phyloP scores from a whole-genome alignment of 1,140 invertebrate genomes.

The Macrosteles quadrilineatus region DNA sequence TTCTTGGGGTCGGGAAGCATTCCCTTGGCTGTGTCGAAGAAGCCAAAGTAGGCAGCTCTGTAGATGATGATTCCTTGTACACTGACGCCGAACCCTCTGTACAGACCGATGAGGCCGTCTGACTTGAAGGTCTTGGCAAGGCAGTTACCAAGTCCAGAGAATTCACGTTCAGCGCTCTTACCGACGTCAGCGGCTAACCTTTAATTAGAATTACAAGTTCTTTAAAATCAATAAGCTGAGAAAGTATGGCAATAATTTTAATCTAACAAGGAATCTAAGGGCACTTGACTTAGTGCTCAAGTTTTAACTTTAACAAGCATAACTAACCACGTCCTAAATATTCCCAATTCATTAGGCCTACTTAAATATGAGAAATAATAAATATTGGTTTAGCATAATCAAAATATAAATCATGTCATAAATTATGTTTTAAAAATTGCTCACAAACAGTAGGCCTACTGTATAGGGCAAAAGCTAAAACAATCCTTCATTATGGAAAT shows the following conservation, averaged over 20 bases:
- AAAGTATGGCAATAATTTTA: constrained; percentile 25
- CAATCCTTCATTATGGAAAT: no score
- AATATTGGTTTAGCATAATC: no score
- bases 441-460: no score
- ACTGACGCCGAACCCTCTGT: constrained; percentile 89
- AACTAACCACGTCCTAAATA: no score
- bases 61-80: constrained; percentile 88
- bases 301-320: not conserved
- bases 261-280: constrained; percentile 45
- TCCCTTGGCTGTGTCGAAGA: constrained; percentile 89
- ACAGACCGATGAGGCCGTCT: constrained; percentile 81
- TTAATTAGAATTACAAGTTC: constrained; percentile 34
- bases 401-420: no score
- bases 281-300: not conserved
- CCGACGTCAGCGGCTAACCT: constrained; percentile 83
- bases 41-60: constrained; percentile 90
- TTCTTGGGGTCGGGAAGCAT: constrained; percentile 83
- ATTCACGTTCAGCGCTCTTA: constrained; percentile 76
- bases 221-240: no score
- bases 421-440: no score
- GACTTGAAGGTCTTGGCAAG: constrained; percentile 78
- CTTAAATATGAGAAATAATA: no score
- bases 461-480: no score
- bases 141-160: constrained; percentile 81
- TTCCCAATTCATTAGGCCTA: no score